Conservation (phyloP, 2,797 vertebrate species). For the Ceryle rudis region DNA sequence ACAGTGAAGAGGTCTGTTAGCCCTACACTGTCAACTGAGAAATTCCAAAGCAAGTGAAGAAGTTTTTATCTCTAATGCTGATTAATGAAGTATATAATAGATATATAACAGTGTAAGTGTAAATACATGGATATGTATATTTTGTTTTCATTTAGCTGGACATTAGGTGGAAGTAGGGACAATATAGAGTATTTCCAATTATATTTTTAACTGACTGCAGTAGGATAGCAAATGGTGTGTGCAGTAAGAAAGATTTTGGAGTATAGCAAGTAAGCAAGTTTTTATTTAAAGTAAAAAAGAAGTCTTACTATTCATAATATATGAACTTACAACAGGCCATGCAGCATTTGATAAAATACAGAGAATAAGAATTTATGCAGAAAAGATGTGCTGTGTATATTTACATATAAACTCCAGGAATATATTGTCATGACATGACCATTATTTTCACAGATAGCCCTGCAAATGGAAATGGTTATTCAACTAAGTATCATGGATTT, state of each 20-base stretch:
- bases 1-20: not conserved
- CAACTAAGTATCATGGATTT: not conserved
- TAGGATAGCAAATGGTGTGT: not conserved
- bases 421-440: not conserved
- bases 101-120: not conserved
- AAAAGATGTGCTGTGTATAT: not conserved
- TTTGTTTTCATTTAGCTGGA: not conserved
- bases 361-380: not conserved
- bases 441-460: not conserved
- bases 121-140: not conserved
- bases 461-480: not conserved
- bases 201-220: not conserved
- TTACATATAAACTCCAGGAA: slow-evolving; percentile 4
- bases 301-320: not conserved
- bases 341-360: not conserved
- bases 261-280: not conserved
- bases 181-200: not conserved
- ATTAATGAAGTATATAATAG: not conserved
- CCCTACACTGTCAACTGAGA: not conserved
- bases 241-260: not conserved
- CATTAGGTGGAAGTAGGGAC: not conserved
- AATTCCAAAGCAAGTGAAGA: not conserved
- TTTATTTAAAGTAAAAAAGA: not conserved
- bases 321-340: not conserved
- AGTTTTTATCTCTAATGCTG: not conserved